Conservation (phyloP, 2,797 vertebrate genomes). For the Dallia pectoralis region DNA sequence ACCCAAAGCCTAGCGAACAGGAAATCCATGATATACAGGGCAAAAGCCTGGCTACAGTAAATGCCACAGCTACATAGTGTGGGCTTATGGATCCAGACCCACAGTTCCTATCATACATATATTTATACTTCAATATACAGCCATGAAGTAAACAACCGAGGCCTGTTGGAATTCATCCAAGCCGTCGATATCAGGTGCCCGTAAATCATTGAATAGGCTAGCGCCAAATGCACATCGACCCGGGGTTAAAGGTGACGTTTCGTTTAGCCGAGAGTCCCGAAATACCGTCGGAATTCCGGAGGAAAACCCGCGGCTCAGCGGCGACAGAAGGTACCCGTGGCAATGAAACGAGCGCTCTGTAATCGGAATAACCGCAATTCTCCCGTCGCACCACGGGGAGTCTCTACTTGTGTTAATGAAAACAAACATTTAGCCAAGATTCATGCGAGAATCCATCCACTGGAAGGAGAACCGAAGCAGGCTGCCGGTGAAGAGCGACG, state of each 20-base stretch:
- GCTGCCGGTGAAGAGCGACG: conserved; percentile 47
- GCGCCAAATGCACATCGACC: conserved; percentile 49
- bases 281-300: conserved; percentile 1
- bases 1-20: conserved; percentile 66
- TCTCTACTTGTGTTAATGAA: conserved; percentile 59
- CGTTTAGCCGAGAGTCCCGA: background rate
- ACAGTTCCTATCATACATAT: conserved; percentile 51
- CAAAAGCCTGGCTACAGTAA: conserved; percentile 28
- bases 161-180: conserved; percentile 58
- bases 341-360: conserved; percentile 36
- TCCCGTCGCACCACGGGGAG: conserved; percentile 51
- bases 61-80: conserved; percentile 62
- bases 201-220: conserved; percentile 56
- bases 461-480: conserved; percentile 65
- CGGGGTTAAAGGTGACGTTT: conserved; percentile 62
- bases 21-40: conserved; percentile 60
- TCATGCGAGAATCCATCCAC: conserved; percentile 40
- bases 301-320: conserved; percentile 40
- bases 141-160: conserved; percentile 50
- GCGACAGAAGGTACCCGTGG: background rate
- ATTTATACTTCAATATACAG: conserved; percentile 65
- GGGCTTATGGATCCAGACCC: conserved; percentile 31
- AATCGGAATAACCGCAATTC: conserved; percentile 57
- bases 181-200: conserved; percentile 56
- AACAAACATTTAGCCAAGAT: conserved; percentile 66